A percentile compares a stretch with the other conserved stretches of the same genome.
These are phyloP conservation scores for Cyprinodon tularosa DNA, from an alignment of 2,113 vertebrate genomes.

Conservation along the genomic window DNA sequence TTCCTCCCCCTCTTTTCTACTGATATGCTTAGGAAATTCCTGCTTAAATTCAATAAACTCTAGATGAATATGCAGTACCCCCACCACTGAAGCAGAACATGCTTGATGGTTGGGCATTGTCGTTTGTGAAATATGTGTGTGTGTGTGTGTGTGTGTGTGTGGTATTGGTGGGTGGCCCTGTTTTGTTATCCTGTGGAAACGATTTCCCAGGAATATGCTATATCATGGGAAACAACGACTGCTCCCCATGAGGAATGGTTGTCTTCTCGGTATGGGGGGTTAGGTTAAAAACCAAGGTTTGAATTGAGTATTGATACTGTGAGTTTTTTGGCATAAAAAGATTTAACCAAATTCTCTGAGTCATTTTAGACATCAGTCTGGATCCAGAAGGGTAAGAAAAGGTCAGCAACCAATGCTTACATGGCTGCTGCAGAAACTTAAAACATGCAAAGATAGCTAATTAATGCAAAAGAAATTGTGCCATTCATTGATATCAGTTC, in stretches of 20 bases:
- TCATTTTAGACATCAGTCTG: conserved; percentile 46
- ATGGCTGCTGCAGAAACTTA: conserved; percentile 31
- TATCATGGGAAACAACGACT: no score
- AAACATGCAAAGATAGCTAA: background rate
- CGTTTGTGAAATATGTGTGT: conserved; percentile 3
- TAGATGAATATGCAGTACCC: background rate
- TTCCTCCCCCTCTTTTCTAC: conserved; percentile 13
- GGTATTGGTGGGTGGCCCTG: no score
- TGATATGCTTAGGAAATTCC: conserved; percentile 13
- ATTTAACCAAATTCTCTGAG: conserved; percentile 38
- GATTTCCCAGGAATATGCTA: no score
- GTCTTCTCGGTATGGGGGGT: no score
- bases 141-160: background rate
- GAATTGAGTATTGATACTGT: background rate
- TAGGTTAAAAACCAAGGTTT: no score
- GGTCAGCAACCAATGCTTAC: conserved; percentile 46
- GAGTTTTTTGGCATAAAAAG: conserved; percentile 13
- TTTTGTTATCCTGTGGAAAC: no score
- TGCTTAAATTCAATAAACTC: background rate
- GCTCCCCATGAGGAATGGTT: no score
- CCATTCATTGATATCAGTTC: no score
- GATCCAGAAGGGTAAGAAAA: conserved; percentile 21
- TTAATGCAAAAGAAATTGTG: no score
- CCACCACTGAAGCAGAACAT: conserved; percentile 6
- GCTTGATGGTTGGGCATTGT: background rate